phyloP scores from a whole-genome alignment of 2,888 invertebrate genomes.

The Thymelicus lineola region DNA sequence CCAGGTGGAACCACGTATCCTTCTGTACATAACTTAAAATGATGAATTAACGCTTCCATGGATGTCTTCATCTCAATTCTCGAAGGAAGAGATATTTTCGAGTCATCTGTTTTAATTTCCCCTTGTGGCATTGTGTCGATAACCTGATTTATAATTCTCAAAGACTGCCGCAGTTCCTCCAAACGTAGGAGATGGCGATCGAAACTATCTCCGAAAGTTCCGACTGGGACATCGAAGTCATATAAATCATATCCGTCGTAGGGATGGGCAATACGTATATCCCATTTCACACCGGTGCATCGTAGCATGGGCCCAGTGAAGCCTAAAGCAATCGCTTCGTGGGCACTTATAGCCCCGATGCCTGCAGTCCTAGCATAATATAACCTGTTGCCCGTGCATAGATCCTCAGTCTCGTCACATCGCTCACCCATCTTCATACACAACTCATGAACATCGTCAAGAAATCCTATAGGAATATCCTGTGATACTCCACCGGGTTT shows the following conservation, averaged over 20 bases:
- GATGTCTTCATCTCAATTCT: constrained; percentile 93
- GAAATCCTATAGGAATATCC: constrained; percentile 85
- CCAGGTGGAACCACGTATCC: constrained; percentile 95
- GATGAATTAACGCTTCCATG: constrained; percentile 96
- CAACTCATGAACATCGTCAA: constrained; percentile 92
- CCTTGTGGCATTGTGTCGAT: constrained; percentile 93
- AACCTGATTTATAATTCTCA: constrained; percentile 92
- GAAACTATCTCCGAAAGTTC: constrained; percentile 93
- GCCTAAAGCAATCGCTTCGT: constrained; percentile 91
- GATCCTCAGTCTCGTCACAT: constrained; percentile 94
- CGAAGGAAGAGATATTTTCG: constrained; percentile 90
- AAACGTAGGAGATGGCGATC: constrained; percentile 90
- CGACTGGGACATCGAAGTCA: constrained; percentile 94
- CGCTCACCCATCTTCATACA: constrained; percentile 88
- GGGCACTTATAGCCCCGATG: constrained; percentile 89
- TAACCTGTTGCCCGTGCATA: constrained; percentile 90
- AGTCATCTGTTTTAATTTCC: constrained; percentile 91
- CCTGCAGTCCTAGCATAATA: constrained; percentile 87
- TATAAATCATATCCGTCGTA: constrained; percentile 93
- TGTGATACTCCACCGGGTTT: constrained; percentile 92
- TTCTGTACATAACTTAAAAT: constrained; percentile 94
- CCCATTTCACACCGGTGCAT: constrained; percentile 94
- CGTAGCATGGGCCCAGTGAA: constrained; percentile 91
- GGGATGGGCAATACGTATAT: constrained; percentile 91
- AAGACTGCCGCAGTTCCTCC: constrained; percentile 91